Evolutionary conservation across 2,888 invertebrate genomes (phyloP), one percentile per base, ranked within the genome.

Genomic region (Synergus gifuensis): DNA sequence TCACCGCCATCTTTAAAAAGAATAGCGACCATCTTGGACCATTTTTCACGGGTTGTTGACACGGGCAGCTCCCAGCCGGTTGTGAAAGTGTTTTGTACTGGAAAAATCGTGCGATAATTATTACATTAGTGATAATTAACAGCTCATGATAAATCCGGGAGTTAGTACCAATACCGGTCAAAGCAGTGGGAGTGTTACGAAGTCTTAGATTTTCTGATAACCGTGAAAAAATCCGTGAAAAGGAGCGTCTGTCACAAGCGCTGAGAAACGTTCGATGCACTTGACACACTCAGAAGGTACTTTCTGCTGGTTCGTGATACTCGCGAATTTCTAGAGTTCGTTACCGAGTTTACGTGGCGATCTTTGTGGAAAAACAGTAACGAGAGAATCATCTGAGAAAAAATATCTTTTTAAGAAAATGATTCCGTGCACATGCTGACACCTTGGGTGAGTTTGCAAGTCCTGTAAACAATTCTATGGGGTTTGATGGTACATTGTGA

Each of bases 31-130:
- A 88, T 89, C 88, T 89, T 89, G 88, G 83, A 86, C 85, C 85
- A 87, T 90, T 88, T 89, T 89, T 89, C 90, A 89, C 88, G 88
- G 89, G 89, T 91, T 89, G 90, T 91, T 89, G 89, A 90, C 89
- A 89, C 89, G 90, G 88, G 84, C 85, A 88, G 88, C 86, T 88
- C 87, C 67, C 88, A 89, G 89, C 90, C 90, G 89, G 89, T 89
- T 84, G 89, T 87, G 89, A 87, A 88, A 88, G 88, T 89, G 87
- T 87, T 86, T 87, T 85, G 85, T 86, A 86, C 85, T 86, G 79
- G 85, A 83, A 86, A 87, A 86, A 83, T 81, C 82, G 84, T 79
- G 79, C 80, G 80, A 81, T 67, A 73, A 54, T 73, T 54, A 85
- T 84, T 82, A 76, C 79, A 79, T 84, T 76, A 82, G 69, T 80